Evolutionary conservation across 1,140 invertebrate species (phyloP), one percentile per base, ranked within the genome.

Genomic region (Drosophila orosa): DNA sequence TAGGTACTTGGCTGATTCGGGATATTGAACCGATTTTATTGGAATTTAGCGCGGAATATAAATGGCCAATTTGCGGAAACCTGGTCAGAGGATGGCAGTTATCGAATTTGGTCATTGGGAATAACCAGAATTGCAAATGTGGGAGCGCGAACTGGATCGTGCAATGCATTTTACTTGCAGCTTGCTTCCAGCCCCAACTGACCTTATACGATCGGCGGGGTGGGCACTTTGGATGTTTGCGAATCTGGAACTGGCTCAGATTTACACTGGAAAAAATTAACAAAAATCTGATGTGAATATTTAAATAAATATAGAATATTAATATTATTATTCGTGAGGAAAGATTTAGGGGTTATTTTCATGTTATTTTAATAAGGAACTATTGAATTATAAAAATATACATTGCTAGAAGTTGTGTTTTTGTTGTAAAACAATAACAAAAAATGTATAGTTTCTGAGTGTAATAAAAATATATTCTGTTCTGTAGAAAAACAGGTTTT

Each of bases 21-120:
- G 59, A 40, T 42, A 61, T 25, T 48, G 42, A 33, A 47, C 19
- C 62, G 33, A 50, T 24, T 58, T 72, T 50, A 69, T 50, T 31
- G 65, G 37, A 58, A 74, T 73, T 74, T 74, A 33, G 71, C 67
- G 44, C 71, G 69, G 71, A 54, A 74, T 72, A 74, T 60, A 73
- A 74, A 74, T 74, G 67, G 71, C 68, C 66, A 59, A 71, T 60
- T 67, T 47, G 31, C 47, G 25, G 37, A 37, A 19, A 73, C 56
- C 58, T 73, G 47, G 67, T 35, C 58, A 72, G 47, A 50, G 48
- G 58, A 60, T 73, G 71, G 68, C 47, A 19, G 44, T 55, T 50
- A 27, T 73, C 71, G 33, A 74, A 74, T 75, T 75, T 75, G 73
- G 73, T 75, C 73, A 75, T 75, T 63, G 29, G 44, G 37, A 48